Conservation (phyloP, 30 jellyfish, hydroid and myxozoan species). For the Turritopsis dohrnii region DNA sequence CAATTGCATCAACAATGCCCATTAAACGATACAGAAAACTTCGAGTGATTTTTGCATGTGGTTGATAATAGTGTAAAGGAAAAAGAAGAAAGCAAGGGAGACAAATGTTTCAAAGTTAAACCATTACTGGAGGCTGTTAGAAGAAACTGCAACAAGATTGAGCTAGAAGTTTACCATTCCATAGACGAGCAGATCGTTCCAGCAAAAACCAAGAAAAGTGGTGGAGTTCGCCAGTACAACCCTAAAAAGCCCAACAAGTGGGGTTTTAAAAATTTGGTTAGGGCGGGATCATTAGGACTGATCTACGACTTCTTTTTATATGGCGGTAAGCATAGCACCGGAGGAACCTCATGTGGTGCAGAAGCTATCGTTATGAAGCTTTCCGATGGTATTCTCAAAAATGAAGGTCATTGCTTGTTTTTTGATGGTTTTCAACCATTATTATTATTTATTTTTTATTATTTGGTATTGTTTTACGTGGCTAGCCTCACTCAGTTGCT, state of each 20-base stretch:
- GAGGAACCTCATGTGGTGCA: neutral
- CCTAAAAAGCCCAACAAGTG: slow-evolving; percentile 44
- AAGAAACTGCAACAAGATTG: slow-evolving; percentile 15
- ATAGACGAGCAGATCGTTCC: slow-evolving; percentile 58
- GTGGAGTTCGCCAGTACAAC: slow-evolving; percentile 49
- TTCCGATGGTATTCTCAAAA: neutral
- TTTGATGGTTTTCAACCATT: slow-evolving; percentile 42
- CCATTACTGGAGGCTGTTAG: slow-evolving; percentile 41
- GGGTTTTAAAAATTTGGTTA: slow-evolving; percentile 42
- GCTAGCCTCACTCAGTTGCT: too few relatives aligned
- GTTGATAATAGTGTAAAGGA: slow-evolving; percentile 11
- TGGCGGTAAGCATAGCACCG: slow-evolving; percentile 1
- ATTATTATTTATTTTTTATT: too few relatives aligned
- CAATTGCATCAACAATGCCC: slow-evolving; percentile 9
- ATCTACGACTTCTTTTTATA: slow-evolving; percentile 10
- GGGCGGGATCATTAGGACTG: slow-evolving; percentile 39
- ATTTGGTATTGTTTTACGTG: too few relatives aligned
- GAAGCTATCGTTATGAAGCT: neutral
- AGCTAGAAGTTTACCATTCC: slow-evolving; percentile 46
- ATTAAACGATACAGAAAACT: slow-evolving; percentile 2
- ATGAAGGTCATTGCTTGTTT: neutral
- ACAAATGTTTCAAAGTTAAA: slow-evolving; percentile 41
- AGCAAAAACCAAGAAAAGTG: slow-evolving; percentile 49
- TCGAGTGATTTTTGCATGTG: slow-evolving; percentile 21
- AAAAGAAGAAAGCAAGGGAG: slow-evolving; percentile 15